Base-by-base conservation (phyloP, 2,113 vertebrate genomes). In the Rhinogobius similis region DNA sequence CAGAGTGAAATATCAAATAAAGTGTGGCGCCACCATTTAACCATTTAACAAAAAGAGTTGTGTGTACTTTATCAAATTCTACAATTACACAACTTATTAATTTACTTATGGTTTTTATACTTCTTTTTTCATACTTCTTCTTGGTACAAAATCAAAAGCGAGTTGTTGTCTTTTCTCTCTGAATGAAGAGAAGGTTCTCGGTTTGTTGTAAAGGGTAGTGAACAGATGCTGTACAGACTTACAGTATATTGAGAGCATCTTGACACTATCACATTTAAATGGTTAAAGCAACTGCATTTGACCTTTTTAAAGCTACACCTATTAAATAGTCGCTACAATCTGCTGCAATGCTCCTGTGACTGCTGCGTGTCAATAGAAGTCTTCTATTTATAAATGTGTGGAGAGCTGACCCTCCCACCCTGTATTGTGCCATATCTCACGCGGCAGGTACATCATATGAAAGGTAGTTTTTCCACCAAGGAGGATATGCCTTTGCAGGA, bases 331-430 rank as follows among this genome's bases (percentile, higher is more conserved):
- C 26, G 20, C 55, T 29, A 20, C 55, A 29, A 58, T 29, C 24
- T 58, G 26, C 55, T 58, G 55, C 14, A 29, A 29, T 29, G 55
- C 55, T 58, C 55, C 26, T 16, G 55, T 58, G 55, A 58, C 55
- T 29, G 7, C 23, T 27, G 18, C 24, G 55, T 58, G 55, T 58
- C 26, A 58, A 58, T 58, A 29, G 24, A 29, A 18, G 24, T 58
- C 26, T 58, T 29, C 55, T 58, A 58, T 58, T 58, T 29, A 58
- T 58, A 58, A 58, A 58, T 29, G 26, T 27, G 26, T 58, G 55
- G 55, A 32, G 26, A 58, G 55, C 12, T 32, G 13, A 58, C 55
- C 55, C 55, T 29, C 26, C 26, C 14, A 29, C 55, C 29, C 55
- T 58, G 12, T 18, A 20, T 14, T 18, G 55, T 29, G 26, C 26